phyloP scores from a whole-genome alignment of 2,888 invertebrate genomes.

The Eristalis pertinax region DNA sequence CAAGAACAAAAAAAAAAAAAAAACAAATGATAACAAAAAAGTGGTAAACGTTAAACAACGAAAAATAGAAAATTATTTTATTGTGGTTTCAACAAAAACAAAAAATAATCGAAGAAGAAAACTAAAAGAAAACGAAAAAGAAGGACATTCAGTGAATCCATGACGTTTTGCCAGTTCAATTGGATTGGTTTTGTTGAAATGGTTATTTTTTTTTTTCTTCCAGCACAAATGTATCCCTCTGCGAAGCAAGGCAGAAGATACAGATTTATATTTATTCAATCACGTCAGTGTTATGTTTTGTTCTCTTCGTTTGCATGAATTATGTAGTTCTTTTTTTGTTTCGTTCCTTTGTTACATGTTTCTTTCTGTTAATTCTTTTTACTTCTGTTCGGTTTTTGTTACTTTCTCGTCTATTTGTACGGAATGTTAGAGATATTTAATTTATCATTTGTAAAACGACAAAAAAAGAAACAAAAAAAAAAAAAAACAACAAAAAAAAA shows the following conservation, averaged over 20 bases:
- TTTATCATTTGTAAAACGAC: background rate
- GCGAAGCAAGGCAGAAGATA: background rate
- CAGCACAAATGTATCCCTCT: conserved; percentile 53
- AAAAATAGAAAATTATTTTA: conserved; percentile 59
- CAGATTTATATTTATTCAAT: conserved; percentile 9
- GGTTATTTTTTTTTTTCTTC: conserved; percentile 24
- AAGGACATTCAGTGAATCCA: background rate
- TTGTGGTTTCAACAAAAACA: conserved; percentile 61
- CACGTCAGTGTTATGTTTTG: background rate
- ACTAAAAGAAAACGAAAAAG: background rate
- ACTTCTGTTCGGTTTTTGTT: background rate
- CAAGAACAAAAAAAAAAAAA: conserved; percentile 41
- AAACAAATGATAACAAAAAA: conserved; percentile 28
- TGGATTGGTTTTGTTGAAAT: conserved; percentile 6
- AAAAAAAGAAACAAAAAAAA: background rate
- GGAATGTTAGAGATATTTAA: background rate
- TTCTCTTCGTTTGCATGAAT: conserved; percentile 24
- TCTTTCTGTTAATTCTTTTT: background rate
- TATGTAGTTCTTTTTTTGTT: background rate
- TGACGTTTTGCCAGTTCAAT: conserved; percentile 1
- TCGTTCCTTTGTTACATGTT: too few species aligned
- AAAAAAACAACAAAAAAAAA: background rate
- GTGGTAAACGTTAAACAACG: conserved; percentile 63
- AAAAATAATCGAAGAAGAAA: background rate
- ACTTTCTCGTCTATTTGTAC: background rate